Evolutionary conservation across 2,888 invertebrate species (phyloP).

Genomic region (Epicampocera succincta): DNA sequence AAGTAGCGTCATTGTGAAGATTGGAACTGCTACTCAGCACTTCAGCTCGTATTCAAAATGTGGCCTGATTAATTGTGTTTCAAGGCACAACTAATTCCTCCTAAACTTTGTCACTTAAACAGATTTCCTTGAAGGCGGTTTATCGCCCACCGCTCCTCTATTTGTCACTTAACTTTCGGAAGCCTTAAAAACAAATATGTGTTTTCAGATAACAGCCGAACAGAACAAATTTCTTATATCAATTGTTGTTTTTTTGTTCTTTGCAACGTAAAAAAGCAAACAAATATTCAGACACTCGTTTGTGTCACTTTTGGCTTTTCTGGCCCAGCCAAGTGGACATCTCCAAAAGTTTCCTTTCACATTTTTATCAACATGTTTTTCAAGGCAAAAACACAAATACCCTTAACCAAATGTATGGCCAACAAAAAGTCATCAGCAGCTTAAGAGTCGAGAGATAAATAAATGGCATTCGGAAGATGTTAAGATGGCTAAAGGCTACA

Average conservation of each 20-base stretch:
- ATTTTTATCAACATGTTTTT: neutral
- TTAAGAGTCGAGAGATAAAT: conserved; percentile 75
- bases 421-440: conserved; percentile 11
- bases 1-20: too few relatives aligned
- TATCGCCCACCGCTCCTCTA: too few relatives aligned
- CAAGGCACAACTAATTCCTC: too few relatives aligned
- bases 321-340: conserved; percentile 24
- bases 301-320: neutral
- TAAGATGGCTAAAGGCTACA: conserved; percentile 61
- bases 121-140: neutral
- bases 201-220: conserved; percentile 21
- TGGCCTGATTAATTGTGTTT: too few relatives aligned
- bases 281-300: too few relatives aligned
- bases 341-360: neutral
- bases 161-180: conserved; percentile 15
- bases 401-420: neutral
- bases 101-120: neutral
- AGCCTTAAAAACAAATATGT: conserved; percentile 48
- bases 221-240: conserved; percentile 13
- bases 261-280: too few relatives aligned
- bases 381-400: neutral
- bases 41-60: too few relatives aligned
- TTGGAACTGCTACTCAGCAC: too few relatives aligned
- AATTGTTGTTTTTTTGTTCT: neutral
- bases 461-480: conserved; percentile 77